These are phyloP conservation scores for Phrixothrix hirtus DNA, from an alignment of 2,888 invertebrate species.

Conservation along the genomic window DNA sequence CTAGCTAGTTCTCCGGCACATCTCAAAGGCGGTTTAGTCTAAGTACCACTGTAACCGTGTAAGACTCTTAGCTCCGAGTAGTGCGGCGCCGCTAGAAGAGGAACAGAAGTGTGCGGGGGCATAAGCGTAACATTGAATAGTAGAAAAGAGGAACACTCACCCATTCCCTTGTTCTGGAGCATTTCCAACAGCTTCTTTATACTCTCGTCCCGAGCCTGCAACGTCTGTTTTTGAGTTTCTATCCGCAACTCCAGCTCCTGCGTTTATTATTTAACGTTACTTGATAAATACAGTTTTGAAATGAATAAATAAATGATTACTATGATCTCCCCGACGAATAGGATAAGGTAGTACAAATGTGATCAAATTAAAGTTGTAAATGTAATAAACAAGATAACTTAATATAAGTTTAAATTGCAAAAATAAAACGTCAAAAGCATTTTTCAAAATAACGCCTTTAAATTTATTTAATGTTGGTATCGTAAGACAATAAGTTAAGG, in stretches of 20 bases:
- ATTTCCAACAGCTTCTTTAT: slow-evolving; percentile 98
- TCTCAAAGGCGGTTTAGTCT: slow-evolving; percentile 26
- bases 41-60: slow-evolving; percentile 45
- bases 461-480: too few species aligned
- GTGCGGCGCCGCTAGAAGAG: slow-evolving; percentile 37
- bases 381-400: too few species aligned
- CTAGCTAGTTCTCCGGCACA: slow-evolving; percentile 39
- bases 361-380: too few species aligned
- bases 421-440: too few species aligned
- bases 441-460: too few species aligned
- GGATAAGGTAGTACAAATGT: too few species aligned
- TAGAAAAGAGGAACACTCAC: slow-evolving; percentile 62
- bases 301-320: slow-evolving; percentile 1
- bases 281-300: slow-evolving; percentile 4
- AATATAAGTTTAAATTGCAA: too few species aligned
- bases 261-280: slow-evolving; percentile 38
- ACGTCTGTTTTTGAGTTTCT: slow-evolving; percentile 97
- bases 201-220: slow-evolving; percentile 95
- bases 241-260: slow-evolving; percentile 95
- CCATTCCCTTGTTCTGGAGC: slow-evolving; percentile 96
- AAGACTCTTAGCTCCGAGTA: slow-evolving; percentile 44
- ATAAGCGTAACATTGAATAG: slow-evolving; percentile 29
- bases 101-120: slow-evolving; percentile 30
- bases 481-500: too few species aligned
- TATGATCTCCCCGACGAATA: too few species aligned